Evolutionary conservation across 2,888 invertebrate species (phyloP).

Genomic region (Platycheirus rosarum): DNA sequence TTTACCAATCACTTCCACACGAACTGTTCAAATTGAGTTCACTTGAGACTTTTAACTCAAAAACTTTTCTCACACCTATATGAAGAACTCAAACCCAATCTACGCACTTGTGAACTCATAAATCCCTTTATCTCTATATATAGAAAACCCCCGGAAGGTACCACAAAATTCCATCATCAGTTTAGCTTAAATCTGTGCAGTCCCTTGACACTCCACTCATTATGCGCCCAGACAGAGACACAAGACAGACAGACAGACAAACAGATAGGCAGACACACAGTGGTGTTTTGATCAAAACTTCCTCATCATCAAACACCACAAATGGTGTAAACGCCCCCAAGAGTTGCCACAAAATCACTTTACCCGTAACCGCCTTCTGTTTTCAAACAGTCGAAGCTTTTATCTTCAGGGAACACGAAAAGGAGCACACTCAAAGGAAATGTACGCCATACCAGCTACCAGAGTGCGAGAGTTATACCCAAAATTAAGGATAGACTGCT

Average conservation of each 20-base stretch:
- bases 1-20: constrained; percentile 4
- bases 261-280: constrained; percentile 45
- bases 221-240: constrained; percentile 11
- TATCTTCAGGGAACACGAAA: constrained; percentile 44
- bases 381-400: constrained; percentile 3
- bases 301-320: constrained; percentile 71
- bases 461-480: constrained; percentile 37
- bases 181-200: constrained; percentile 18
- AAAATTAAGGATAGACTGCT: constrained; percentile 52
- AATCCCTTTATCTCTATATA: constrained; percentile 8
- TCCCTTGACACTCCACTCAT: constrained; percentile 26
- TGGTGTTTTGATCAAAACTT: constrained; percentile 70
- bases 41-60: constrained; percentile 34
- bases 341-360: constrained; percentile 73
- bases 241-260: neutral
- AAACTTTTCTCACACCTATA: constrained; percentile 21
- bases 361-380: constrained; percentile 67
- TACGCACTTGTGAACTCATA: constrained; percentile 1
- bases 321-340: constrained; percentile 72
- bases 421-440: constrained; percentile 26
- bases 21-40: constrained; percentile 24
- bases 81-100: neutral
- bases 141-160: constrained; percentile 12
- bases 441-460: constrained; percentile 1
- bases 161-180: constrained; percentile 28